Conservation (phyloP, 2,797 vertebrate species). For the Orestias chungarensis region DNA sequence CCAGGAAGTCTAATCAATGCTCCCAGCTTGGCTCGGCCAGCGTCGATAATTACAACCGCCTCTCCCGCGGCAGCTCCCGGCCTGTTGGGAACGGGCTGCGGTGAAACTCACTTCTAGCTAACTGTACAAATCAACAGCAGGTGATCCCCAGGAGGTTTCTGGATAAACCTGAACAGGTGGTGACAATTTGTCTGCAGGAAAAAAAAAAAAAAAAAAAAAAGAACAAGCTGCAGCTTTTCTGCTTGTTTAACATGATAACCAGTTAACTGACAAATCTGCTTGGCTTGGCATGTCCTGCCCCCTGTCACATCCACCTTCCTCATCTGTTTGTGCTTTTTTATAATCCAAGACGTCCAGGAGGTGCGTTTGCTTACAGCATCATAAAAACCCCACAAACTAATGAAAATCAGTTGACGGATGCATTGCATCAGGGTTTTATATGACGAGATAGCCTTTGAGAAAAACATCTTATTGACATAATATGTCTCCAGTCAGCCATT, state of each 20-base stretch:
- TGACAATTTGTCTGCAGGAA: background rate
- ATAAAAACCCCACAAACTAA: background rate
- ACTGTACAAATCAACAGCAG: too few species aligned
- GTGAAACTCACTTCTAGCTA: too few species aligned
- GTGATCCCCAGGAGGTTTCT: background rate
- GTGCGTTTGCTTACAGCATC: background rate
- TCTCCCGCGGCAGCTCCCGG: too few species aligned
- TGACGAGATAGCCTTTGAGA: background rate
- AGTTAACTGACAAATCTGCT: conserved; percentile 19
- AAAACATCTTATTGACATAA: background rate
- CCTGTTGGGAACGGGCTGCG: background rate
- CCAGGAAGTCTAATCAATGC: conserved; percentile 43
- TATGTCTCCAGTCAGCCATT: background rate
- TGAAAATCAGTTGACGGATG: background rate
- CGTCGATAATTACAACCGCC: background rate
- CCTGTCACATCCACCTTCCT: conserved; percentile 23
- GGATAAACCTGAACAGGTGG: background rate
- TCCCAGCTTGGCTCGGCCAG: conserved; percentile 12
- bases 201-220: background rate
- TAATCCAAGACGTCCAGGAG: background rate
- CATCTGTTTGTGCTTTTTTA: conserved; percentile 5
- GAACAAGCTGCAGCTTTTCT: background rate
- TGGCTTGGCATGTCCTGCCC: conserved; percentile 14
- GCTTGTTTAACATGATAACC: conserved; percentile 11
- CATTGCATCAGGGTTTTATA: too few species aligned